Percentiles rank a stretch among this genome's conserved stretches.
Conservation (phyloP, 2,888 invertebrate genomes). For the Dromius quadrimaculatus region DNA sequence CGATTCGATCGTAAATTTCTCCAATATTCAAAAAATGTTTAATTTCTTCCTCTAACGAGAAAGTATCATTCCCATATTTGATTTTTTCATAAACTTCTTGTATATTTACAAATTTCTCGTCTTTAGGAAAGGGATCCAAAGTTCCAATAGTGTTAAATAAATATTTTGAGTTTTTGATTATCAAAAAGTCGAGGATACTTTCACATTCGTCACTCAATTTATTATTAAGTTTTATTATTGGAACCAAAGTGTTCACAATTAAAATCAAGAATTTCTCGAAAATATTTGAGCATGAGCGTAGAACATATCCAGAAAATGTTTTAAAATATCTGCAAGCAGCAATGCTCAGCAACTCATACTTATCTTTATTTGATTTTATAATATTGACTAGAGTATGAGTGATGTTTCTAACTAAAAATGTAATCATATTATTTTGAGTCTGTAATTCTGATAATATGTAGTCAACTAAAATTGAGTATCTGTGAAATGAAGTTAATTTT, state of each 20-base stretch:
- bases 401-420: constrained; percentile 71
- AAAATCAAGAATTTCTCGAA: constrained; percentile 69
- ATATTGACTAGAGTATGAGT: constrained; percentile 70
- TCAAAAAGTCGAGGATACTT: constrained; percentile 68
- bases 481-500: constrained; percentile 70
- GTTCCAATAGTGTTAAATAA: constrained; percentile 67
- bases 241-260: constrained; percentile 69
- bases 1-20: constrained; percentile 65
- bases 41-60: constrained; percentile 66
- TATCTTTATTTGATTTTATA: constrained; percentile 64
- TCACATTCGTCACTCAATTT: constrained; percentile 63
- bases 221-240: constrained; percentile 64
- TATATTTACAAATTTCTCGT: constrained; percentile 62
- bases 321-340: constrained; percentile 65
- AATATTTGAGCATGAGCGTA: constrained; percentile 65
- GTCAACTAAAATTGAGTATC: constrained; percentile 69
- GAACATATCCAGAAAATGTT: constrained; percentile 65
- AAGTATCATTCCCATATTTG: constrained; percentile 60
- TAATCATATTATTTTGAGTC: constrained; percentile 66
- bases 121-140: constrained; percentile 70
- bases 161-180: constrained; percentile 67
- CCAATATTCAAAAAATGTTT: constrained; percentile 68
- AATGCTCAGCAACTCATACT: constrained; percentile 61
- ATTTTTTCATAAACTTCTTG: constrained; percentile 61
- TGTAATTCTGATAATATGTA: constrained; percentile 64